Evolutionary conservation across 2,888 invertebrate genomes (phyloP).

Genomic region (Eumerus sabulonum): DNA sequence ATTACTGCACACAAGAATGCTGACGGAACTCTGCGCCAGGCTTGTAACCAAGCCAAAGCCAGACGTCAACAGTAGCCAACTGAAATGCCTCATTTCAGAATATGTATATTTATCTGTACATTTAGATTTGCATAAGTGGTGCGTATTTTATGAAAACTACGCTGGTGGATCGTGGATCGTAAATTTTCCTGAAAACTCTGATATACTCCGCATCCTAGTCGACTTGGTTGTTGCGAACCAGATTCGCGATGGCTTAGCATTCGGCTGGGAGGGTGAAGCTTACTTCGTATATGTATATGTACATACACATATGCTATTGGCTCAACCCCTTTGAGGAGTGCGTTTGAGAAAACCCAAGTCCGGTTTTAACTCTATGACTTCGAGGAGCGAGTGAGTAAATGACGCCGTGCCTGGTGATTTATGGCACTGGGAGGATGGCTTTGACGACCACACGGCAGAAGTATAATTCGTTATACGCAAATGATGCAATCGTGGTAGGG

Average conservation of each 20-base stretch:
- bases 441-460: no score
- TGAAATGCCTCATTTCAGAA: conserved; percentile 29
- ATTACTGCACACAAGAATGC: conserved; percentile 30
- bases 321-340: conserved; percentile 40
- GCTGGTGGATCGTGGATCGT: conserved; percentile 27
- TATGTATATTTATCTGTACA: conserved; percentile 52
- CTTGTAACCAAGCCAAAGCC: no score
- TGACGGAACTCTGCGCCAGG: background rate
- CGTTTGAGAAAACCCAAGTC: conserved; percentile 43
- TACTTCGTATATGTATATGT: no score
- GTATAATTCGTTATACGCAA: no score
- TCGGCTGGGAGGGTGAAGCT: background rate
- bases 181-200: conserved; percentile 53
- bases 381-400: no score
- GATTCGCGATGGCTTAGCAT: conserved; percentile 11
- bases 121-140: conserved; percentile 64
- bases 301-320: background rate
- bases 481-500: no score
- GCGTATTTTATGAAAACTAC: conserved; percentile 58
- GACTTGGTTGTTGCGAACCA: conserved; percentile 42
- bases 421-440: background rate
- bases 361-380: conserved; percentile 30
- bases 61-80: conserved; percentile 46
- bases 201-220: conserved; percentile 37
- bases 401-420: conserved; percentile 25